Base-by-base conservation (phyloP, 2,113 vertebrate genomes). In the Mustela nigripes region DNA sequence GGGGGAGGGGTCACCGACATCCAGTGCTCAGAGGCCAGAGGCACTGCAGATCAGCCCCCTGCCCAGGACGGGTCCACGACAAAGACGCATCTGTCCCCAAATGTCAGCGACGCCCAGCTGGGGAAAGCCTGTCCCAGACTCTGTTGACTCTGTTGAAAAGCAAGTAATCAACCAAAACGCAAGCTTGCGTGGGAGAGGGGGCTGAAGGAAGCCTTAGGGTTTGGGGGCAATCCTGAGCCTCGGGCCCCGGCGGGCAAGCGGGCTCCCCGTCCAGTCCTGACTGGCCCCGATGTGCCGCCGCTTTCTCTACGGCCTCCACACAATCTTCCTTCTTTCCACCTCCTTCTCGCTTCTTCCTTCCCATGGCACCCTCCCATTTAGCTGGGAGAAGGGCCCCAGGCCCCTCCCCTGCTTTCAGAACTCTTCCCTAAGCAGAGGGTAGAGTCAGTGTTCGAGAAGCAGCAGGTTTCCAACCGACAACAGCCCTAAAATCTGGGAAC, bases 381-480 rank as follows among this genome's bases (percentile, higher is more conserved):
- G 62, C 31, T 63, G 62, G 39, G 62, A 89, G 67, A 69, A 92
- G 67, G 58, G 63, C 22, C 42, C 91, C 74, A 39, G 80, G 76
- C 33, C 74, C 10, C 11, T 0, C 74, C 69, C 33, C 6, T 0
- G 7, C 92, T 56, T 95, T 79, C 22, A 63, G 86, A 85, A 8
- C 78, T 71, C 69, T 95, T 82, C 93, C 91, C 88, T 94, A 94
- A 82, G 93, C 85, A 65, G 89, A 89, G 95, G 84, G 78, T 71
- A 85, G 79, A 85, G 26, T 88, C 45, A 50, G 39, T 78, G 14
- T 60, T 2, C 26, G 45, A 50, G 81, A 94, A 71, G 50, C 71
- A 60, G 45, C 39, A 82, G 63, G 93, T 96, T 82, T 96, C 69
- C n/a, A 90, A 88, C 5, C 19, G 81, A 92, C 80, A 56, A 7